A percentile compares a stretch with the other conserved stretches of the same genome.
Conservation (phyloP, 2,888 invertebrate genomes). For the Cephus pulcher region DNA sequence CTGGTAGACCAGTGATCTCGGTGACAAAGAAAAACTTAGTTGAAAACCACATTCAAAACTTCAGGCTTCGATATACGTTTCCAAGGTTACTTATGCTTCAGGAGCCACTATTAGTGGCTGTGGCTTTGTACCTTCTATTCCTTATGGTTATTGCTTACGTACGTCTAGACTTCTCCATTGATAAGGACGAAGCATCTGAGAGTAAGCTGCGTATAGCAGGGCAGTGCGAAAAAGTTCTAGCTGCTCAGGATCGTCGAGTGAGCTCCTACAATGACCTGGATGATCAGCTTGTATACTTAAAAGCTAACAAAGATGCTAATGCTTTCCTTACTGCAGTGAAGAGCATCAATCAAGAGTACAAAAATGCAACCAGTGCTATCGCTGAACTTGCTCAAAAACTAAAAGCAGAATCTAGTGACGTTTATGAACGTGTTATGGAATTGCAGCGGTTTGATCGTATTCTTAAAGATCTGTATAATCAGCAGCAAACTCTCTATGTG, state of each 20-base stretch:
- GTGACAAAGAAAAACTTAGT: constrained; percentile 88
- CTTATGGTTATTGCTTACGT: constrained; percentile 93
- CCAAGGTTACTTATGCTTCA: constrained; percentile 87
- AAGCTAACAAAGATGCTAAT: constrained; percentile 71
- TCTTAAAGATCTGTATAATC: constrained; percentile 65
- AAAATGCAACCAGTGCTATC: constrained; percentile 70
- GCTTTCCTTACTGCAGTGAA: constrained; percentile 68
- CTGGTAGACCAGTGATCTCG: constrained; percentile 89
- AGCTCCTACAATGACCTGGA: constrained; percentile 73
- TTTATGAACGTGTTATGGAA: constrained; percentile 72
- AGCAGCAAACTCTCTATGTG: constrained; percentile 69
- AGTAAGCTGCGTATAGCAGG: constrained; percentile 65
- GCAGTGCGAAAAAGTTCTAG: constrained; percentile 70
- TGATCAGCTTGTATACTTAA: constrained; percentile 72
- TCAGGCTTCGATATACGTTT: constrained; percentile 91
- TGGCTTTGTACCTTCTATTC: constrained; percentile 91
- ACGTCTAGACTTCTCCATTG: constrained; percentile 95
- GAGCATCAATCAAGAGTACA: constrained; percentile 72
- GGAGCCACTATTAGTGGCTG: constrained; percentile 91
- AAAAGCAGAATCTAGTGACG: constrained; percentile 72
- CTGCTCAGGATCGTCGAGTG: constrained; percentile 72
- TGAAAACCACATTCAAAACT: constrained; percentile 96
- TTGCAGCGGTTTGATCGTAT: constrained; percentile 71
- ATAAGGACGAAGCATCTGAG: constrained; percentile 74
- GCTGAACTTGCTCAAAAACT: constrained; percentile 69